Conservation (phyloP, 2,888 invertebrate species). For the Heterodera filipjevi region DNA sequence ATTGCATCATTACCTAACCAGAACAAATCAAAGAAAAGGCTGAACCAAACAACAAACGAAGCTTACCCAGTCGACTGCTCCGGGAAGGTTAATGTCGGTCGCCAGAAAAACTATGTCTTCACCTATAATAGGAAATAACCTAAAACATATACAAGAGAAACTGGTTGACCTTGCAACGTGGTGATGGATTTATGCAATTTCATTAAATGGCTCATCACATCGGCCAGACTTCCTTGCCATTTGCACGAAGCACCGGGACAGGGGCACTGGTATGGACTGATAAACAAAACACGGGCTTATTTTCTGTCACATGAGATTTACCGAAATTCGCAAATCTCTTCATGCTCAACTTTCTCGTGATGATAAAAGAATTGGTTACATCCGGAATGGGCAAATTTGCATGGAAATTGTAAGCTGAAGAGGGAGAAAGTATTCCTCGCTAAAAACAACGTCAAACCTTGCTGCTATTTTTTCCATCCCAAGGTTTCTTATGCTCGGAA, state of each 20-base stretch:
- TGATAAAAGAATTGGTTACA: slow-evolving; percentile 72
- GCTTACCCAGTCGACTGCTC: slow-evolving; percentile 69
- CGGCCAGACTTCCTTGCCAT: slow-evolving; percentile 96
- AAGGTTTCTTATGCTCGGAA: slow-evolving; percentile 88
- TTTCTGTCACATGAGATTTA: slow-evolving; percentile 45
- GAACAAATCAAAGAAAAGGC: not conserved
- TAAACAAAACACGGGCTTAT: too few species aligned
- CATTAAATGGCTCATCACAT: slow-evolving; percentile 97
- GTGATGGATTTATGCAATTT: slow-evolving; percentile 90
- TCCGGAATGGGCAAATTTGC: slow-evolving; percentile 90
- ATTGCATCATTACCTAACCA: slow-evolving; percentile 87
- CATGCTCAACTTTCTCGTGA: slow-evolving; percentile 97
- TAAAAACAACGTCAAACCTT: slow-evolving; percentile 94
- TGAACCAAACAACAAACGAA: too few species aligned
- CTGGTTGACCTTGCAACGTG: slow-evolving; percentile 83
- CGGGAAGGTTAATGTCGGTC: slow-evolving; percentile 97
- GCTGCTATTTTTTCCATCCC: slow-evolving; percentile 99
- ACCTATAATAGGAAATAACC: slow-evolving; percentile 70
- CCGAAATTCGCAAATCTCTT: slow-evolving; percentile 93
- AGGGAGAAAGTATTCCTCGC: slow-evolving; percentile 78
- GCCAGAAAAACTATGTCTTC: slow-evolving; percentile 99
- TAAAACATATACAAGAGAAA: too few species aligned
- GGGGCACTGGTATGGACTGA: slow-evolving; percentile 91
- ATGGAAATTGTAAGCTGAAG: slow-evolving; percentile 30
- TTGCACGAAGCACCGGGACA: slow-evolving; percentile 99